Evolutionary conservation across 2,888 invertebrate genomes (phyloP), one percentile per base, ranked within the genome.

Genomic region (Sialis lutaria): DNA sequence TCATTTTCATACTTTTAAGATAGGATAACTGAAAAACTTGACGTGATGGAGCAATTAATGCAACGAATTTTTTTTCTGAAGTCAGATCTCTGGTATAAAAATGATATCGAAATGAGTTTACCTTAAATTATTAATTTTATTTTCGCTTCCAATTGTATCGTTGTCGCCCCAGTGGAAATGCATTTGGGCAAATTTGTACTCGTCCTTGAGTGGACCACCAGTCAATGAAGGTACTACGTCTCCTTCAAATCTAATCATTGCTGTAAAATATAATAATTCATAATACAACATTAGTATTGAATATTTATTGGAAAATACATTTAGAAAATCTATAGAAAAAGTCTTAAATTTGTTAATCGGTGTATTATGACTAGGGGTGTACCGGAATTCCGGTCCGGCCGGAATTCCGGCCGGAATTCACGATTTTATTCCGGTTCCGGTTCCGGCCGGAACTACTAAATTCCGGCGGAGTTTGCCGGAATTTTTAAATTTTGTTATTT

Each of bases 141-240:
- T 82, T 58, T 88, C 88, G 6, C 86, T 85, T n/a, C 88, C 87
- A 45, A 78, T 69, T 5, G 76, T 73, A 56, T 83, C 81, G 53
- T 82, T 79, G 57, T 77, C 74, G 1, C 83, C 83, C 86, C 86
- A 87, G 60, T 88, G 87, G 61, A 86, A 87, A 61, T 87, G 87
- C 57, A 86, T 70, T 60, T 87, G 86, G 42, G 76, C 75, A 57
- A 86, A 83, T 41, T 74, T 65, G 58, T 82, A 84, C 49, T 68
- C 67, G 0, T 71, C 69, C 5, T 68, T 68, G 5, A 84, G 64
- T 0, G 84, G 83, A 0, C 84, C 84, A 6, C 80, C 80, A 8
- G 70, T 64, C 8, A 82, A 67, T 10, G 67, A 65, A 0, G 79
- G 76, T 0, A 67, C 67, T 49, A 69, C 67, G 31, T 69, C 64